Evolutionary conservation across 2,113 vertebrate species (phyloP), one percentile per base, ranked within the genome.

Genomic region (Cheilinus undulatus): DNA sequence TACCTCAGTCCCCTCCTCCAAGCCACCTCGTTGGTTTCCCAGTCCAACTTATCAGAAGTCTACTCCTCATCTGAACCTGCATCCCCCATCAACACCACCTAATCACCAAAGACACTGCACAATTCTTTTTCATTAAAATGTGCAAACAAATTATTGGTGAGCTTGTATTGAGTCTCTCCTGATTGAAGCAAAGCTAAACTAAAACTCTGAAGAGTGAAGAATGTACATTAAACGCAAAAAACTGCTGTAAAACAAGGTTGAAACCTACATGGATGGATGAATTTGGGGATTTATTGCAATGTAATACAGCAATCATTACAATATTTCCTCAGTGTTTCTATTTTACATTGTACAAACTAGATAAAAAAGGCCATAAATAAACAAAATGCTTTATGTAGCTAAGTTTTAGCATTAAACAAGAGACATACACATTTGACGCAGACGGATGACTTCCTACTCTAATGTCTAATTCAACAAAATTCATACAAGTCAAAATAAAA

Each of bases 291-390:
- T 97, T 96, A 97, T 96, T 95, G 94, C 94, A 96, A 97, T 94
- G 95, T 95, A 92, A 86, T 88, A 87, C 89, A 88, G 86, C 89
- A 90, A 95, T 96, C 95, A 92, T 89, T 86, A 90, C 88, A 90
- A 79, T 88, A 70, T 95, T 94, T 94, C 93, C 92, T 93, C 86
- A 94, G 94, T 89, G 89, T 94, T 95, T 97, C 92, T 94, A 94
- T 96, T 96, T 97, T 98, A 98, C 96, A 98, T 79, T 95, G 95
- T 97, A 97, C 96, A 98, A 97, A 97, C 96, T 98, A 97, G 94
- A 94, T 97, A 97, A 96, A 97, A 97, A 96, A 95, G 94, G 95
- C 93, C 96, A 98, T 99, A 98, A 99, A 99, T 99, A 97, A 97
- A 98, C 94, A 95, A 96, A 96, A 97, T 93, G 94, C 94, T 95